Base-by-base conservation (phyloP, 2,888 invertebrate genomes). In the Cerastis leucographa region DNA sequence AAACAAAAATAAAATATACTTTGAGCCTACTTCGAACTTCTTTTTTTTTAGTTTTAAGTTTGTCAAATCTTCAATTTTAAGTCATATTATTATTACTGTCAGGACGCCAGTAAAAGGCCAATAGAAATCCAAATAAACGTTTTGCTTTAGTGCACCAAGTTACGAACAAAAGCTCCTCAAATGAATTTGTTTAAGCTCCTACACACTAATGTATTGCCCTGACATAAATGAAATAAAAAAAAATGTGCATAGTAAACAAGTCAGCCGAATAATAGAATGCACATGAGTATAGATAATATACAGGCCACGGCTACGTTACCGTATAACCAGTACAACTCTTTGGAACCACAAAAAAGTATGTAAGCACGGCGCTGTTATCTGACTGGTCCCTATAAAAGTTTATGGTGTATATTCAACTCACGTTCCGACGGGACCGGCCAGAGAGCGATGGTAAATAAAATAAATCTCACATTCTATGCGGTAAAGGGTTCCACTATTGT, bases 381-480 rank as follows among this genome's bases (percentile, higher is more conserved):
- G 85, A 76, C 84, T 89, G 89, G 90, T 79, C 86, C 89, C 91
- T 90, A 93, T 94, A 93, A 94, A 94, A 90, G 86, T 94, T 93
- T 90, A 94, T 91, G 90, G 92, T 88, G 91, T 91, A 88, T 91
- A 91, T 90, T 90, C 92, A 89, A 88, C 89, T 91, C 91, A 90
- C 91, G 91, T 88, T 87, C 82, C 69, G 86, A 73, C 80, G 83
- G 72, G 67, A 65, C 86, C 79, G 80, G 74, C 78, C 83, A 83
- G 79, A 79, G 80, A 79, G 84, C 86, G 80, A 82, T 79, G 86
- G 84, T 90, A 90, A 91, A 92, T 91, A 91, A 90, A 90, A 90
- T 91, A 92, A 90, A 91, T 90, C 88, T 91, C 88, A 87, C 89
- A 90, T 91, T 90, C 89, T 90, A 89, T 89, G 87, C 88, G 88